These are phyloP conservation scores for Stenodera caucasica DNA, from an alignment of 2,888 invertebrate species.

Conservation along the genomic window DNA sequence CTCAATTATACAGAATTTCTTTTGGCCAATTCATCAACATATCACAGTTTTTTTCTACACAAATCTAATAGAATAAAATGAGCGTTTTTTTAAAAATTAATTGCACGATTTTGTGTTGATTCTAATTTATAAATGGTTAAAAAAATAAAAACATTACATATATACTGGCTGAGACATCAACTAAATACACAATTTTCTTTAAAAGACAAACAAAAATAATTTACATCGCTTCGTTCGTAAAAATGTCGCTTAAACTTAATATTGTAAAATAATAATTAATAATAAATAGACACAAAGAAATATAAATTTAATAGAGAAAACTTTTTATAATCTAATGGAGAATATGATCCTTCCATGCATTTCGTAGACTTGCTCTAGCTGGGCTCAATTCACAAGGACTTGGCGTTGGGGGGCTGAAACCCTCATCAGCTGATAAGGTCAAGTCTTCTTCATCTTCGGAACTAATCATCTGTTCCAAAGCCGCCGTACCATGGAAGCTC, in stretches of 20 bases:
- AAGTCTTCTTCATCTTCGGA: slow-evolving; percentile 53
- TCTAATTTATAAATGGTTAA: neutral
- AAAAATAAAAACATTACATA: slow-evolving; percentile 1
- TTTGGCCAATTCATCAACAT: slow-evolving; percentile 7
- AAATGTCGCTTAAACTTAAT: neutral
- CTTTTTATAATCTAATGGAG: slow-evolving; percentile 36
- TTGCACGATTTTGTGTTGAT: neutral
- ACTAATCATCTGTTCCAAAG: slow-evolving; percentile 51
- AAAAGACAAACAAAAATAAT: neutral
- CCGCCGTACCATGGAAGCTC: slow-evolving; percentile 57
- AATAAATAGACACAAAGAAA: slow-evolving; percentile 7
- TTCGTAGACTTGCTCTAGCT: slow-evolving; percentile 46
- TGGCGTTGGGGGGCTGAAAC: slow-evolving; percentile 56
- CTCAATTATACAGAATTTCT: neutral
- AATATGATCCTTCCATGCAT: slow-evolving; percentile 48
- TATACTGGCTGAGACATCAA: neutral
- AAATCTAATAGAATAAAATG: neutral
- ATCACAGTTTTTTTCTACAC: neutral
- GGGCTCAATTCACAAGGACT: slow-evolving; percentile 54
- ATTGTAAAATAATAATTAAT: slow-evolving; percentile 3
- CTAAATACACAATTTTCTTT: neutral
- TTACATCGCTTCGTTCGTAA: slow-evolving; percentile 4
- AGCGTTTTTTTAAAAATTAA: neutral
- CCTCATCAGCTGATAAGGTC: slow-evolving; percentile 54
- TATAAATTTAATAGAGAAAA: slow-evolving; percentile 2